phyloP scores from a whole-genome alignment of 2,113 vertebrate species.

The Ivindomyrus marchei region DNA sequence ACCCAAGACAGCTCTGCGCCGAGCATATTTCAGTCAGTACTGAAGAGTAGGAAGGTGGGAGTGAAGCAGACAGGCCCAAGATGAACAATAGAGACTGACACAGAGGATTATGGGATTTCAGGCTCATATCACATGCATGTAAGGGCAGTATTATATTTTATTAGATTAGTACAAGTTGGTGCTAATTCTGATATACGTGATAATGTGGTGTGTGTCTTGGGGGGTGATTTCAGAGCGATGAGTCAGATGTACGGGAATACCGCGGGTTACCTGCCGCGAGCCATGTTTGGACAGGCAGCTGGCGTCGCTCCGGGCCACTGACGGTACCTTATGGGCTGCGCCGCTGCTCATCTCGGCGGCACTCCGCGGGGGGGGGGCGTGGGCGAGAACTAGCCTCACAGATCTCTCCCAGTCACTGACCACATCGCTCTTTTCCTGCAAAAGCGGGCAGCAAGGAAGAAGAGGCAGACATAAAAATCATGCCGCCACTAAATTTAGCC shows the following conservation, averaged over 20 bases:
- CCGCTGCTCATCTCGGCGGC: background rate
- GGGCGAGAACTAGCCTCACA: background rate
- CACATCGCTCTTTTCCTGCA: background rate
- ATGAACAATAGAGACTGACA: background rate
- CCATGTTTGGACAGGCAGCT: conserved; percentile 64
- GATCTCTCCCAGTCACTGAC: background rate
- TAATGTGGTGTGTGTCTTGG: background rate
- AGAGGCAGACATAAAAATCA: background rate
- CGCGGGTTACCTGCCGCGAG: conserved; percentile 63
- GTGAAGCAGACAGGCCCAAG: background rate
- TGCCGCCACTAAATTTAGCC: background rate
- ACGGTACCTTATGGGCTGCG: background rate
- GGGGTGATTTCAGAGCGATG: background rate
- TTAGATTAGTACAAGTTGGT: background rate
- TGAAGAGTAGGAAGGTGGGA: background rate
- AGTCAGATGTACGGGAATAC: background rate
- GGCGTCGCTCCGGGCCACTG: background rate
- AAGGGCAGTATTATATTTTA: background rate
- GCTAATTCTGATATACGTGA: background rate
- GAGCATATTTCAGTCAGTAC: background rate
- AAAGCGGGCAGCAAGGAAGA: background rate
- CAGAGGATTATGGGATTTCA: background rate
- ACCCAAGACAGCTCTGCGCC: background rate
- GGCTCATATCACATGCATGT: background rate
- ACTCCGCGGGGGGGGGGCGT: background rate